Percentiles rank a stretch among this genome's conserved stretches.
phyloP scores from a whole-genome alignment of 2,113 vertebrate genomes.

The Sander lucioperca region DNA sequence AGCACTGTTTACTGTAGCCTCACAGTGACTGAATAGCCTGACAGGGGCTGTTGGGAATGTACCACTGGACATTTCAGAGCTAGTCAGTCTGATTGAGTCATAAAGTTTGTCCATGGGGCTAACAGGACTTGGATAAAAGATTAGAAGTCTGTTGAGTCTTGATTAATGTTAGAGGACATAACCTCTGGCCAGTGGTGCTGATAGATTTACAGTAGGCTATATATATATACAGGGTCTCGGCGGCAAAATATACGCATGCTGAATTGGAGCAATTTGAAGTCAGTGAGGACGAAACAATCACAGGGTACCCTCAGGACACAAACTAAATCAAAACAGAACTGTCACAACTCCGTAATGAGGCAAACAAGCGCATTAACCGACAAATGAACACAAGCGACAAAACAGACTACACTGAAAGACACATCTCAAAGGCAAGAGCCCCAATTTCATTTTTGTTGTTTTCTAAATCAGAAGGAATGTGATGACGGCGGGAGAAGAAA shows the following conservation, averaged over 20 bases:
- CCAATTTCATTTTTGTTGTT: slow-evolving; percentile 24
- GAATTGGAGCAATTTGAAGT: slow-evolving; percentile 48
- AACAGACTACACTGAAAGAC: slow-evolving; percentile 1
- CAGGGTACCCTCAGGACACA: slow-evolving; percentile 45
- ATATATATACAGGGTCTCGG: slow-evolving; percentile 60
- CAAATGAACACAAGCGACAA: slow-evolving; percentile 18
- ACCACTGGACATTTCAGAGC: slow-evolving; percentile 68
- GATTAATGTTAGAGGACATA: slow-evolving; percentile 73
- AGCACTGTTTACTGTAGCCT: slow-evolving; percentile 37
- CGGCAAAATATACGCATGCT: slow-evolving; percentile 38
- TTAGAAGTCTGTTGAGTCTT: slow-evolving; percentile 73
- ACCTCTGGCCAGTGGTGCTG: slow-evolving; percentile 66
- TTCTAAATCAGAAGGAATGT: slow-evolving; percentile 32
- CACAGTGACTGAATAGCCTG: slow-evolving; percentile 38
- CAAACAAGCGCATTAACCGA: slow-evolving; percentile 53
- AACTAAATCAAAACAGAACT: slow-evolving; percentile 50
- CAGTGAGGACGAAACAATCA: slow-evolving; percentile 48
- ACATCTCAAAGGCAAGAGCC: slow-evolving; percentile 26
- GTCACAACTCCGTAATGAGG: slow-evolving; percentile 50
- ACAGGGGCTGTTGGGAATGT: slow-evolving; percentile 48
- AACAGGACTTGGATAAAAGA: slow-evolving; percentile 74
- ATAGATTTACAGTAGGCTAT: slow-evolving; percentile 54
- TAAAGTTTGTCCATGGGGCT: slow-evolving; percentile 75
- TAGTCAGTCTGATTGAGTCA: slow-evolving; percentile 77
- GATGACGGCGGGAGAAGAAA: slow-evolving; percentile 29